phyloP scores from a whole-genome alignment of 1,140 invertebrate genomes.

The Mizuhopecten yessoensis region DNA sequence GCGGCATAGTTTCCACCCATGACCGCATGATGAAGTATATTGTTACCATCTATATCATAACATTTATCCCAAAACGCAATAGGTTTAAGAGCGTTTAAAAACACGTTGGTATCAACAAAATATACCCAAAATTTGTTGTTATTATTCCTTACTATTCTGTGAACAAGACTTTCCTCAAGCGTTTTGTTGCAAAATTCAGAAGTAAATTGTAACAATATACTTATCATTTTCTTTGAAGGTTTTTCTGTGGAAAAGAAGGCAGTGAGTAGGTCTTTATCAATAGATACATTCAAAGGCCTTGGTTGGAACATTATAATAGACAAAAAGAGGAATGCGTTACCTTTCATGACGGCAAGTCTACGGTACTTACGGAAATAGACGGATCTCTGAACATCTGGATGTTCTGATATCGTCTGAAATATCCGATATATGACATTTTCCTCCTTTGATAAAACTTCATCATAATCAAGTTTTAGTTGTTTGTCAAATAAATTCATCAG shows the following conservation, averaged over 20 bases:
- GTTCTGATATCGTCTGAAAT: neutral
- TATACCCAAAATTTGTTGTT: neutral
- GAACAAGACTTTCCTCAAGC: neutral
- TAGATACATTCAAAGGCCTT: neutral
- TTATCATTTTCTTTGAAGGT: neutral
- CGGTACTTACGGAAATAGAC: neutral
- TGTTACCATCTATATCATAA: neutral
- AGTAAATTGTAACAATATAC: neutral
- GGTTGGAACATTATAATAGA: neutral
- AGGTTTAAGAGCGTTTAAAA: neutral
- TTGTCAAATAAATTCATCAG: neutral
- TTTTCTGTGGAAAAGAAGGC: neutral
- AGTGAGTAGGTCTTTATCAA: neutral
- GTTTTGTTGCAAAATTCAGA: neutral
- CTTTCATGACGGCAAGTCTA: neutral
- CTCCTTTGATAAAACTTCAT: neutral
- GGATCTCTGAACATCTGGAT: neutral
- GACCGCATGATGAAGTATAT: neutral
- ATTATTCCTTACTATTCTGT: neutral
- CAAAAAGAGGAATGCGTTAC: neutral
- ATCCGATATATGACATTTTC: neutral
- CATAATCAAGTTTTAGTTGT: neutral
- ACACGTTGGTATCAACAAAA: neutral
- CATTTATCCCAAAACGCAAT: neutral
- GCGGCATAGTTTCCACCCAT: neutral